These are phyloP conservation scores for Drosophila virilis DNA, from an alignment of 1,140 invertebrate species.

Conservation along the genomic window DNA sequence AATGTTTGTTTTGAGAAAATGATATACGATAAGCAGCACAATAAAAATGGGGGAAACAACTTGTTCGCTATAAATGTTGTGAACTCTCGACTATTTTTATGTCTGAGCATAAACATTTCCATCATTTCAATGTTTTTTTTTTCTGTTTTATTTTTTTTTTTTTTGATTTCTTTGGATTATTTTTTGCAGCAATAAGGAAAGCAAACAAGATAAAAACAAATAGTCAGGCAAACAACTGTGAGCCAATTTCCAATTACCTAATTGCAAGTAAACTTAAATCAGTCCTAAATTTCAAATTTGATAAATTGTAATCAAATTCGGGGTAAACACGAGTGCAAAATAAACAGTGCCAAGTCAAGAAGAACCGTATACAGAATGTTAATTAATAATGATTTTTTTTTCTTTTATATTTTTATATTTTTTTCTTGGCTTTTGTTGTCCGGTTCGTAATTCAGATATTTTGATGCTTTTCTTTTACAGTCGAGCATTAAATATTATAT, in stretches of 20 bases:
- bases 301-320: constrained; percentile 38
- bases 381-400: constrained; percentile 11
- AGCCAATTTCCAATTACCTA: constrained; percentile 35
- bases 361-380: neutral
- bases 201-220: constrained; percentile 21
- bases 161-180: neutral
- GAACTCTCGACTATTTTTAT: constrained; percentile 35
- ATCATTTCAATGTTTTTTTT: constrained; percentile 25
- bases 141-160: no score
- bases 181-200: neutral
- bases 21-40: constrained; percentile 30
- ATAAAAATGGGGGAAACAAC: constrained; percentile 3
- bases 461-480: neutral
- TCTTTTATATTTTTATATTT: neutral
- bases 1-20: constrained; percentile 48
- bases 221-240: neutral
- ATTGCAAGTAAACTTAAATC: constrained; percentile 23
- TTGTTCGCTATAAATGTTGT: constrained; percentile 31
- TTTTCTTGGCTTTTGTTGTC: neutral
- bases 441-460: neutral
- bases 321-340: constrained; percentile 28
- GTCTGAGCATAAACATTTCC: constrained; percentile 36
- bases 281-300: constrained; percentile 28
- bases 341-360: constrained; percentile 3
- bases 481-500: no score